Percentiles rank a stretch among this genome's conserved stretches.
Evolutionary conservation across 2,888 invertebrate genomes (phyloP).

Genomic region (Lasioglossum pauxillum): DNA sequence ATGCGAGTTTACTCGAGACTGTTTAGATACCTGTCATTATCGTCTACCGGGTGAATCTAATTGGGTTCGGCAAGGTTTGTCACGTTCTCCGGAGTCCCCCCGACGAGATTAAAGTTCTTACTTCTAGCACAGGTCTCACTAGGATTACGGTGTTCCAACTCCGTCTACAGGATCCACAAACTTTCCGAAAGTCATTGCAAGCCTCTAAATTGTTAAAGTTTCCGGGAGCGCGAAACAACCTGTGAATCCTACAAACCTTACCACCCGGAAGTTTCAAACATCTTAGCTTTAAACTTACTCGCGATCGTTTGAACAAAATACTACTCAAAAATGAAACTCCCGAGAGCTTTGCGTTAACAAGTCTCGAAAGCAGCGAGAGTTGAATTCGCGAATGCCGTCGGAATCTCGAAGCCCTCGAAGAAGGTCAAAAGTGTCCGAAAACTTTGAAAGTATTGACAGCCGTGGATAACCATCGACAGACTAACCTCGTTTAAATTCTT

Average conservation of each 20-base stretch:
- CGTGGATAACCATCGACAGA: neutral
- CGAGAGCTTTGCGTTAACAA: neutral
- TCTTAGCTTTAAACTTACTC: neutral
- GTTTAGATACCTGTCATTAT: neutral
- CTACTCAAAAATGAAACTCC: neutral
- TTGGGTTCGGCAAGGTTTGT: neutral
- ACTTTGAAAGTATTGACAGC: neutral
- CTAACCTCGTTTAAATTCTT: neutral
- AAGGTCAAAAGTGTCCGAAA: neutral
- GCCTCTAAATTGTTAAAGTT: conserved; percentile 2
- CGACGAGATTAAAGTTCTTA: neutral
- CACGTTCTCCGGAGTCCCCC: neutral
- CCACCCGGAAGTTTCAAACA: neutral
- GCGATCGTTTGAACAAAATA: neutral
- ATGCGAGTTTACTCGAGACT: neutral
- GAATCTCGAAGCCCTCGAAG: neutral
- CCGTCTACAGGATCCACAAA: neutral
- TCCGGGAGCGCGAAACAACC: neutral
- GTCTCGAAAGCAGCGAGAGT: neutral
- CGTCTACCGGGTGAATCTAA: neutral
- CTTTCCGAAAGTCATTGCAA: neutral
- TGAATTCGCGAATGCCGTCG: neutral
- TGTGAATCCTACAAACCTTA: neutral
- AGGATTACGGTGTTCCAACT: neutral
- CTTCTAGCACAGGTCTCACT: neutral